Base-by-base conservation (phyloP, 2,113 vertebrate genomes). In the Willisornis vidua region DNA sequence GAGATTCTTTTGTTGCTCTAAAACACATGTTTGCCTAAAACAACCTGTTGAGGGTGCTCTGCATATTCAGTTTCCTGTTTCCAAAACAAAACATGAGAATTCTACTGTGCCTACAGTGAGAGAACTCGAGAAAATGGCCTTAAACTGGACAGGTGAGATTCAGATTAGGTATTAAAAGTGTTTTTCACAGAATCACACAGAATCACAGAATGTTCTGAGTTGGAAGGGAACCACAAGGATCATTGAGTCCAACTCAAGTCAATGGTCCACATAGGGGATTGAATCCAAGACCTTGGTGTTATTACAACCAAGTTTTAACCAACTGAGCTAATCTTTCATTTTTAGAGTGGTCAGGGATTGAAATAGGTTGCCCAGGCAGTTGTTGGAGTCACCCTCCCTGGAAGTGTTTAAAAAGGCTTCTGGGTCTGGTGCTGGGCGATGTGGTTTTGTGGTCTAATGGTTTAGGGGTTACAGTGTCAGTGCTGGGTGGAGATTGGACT, bases 371-470 rank as follows among this genome's bases (percentile, higher is more conserved):
- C 9, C 8, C 22, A 28, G 31, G 14, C 17, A 66, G 17, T 2
- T 4, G 9, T 5, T 5, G 6, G 14, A 57, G 31, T 26, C 17
- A 22, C 17, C 20, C 51, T 16, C 18, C 14, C 37, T 37, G 25
- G 7, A 51, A 6, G 6, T 8, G 1, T 58, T 88, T 33, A 58
- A 57, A 51, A 22, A 73, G 18, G 10, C 12, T 23, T 49, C 51
- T 73, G 31, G 24, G 23, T 33, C 14, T 51, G 52, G 10, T 0
- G 0, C 15, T 43, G 33, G 17, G 7, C 45, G 35, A 43, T 43
- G 26, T 15, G 4, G 10, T 49, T 0, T 0, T 43, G 26, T 15
- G 4, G 10, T 49, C 0, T 0, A 12, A 7, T 31, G 11, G 14
- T 73, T 58, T 37, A n/a, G 2, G 4, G 10, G 19, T 41, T 35